These are phyloP conservation scores for Labrus mixtus DNA, from an alignment of 2,113 vertebrate genomes.

Conservation along the genomic window DNA sequence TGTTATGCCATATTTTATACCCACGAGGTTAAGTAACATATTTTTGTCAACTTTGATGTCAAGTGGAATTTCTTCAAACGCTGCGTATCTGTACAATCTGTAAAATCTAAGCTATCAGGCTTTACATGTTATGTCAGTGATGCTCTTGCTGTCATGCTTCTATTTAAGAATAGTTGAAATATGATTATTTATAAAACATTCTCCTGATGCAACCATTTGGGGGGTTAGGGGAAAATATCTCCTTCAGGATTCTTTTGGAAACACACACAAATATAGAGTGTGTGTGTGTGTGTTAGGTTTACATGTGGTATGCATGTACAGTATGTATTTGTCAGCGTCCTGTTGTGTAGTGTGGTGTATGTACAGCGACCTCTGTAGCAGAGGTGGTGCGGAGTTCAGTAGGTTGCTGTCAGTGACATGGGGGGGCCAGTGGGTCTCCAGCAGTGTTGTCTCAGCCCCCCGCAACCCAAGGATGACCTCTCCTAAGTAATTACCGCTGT, in stretches of 20 bases:
- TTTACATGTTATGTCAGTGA: too few relatives aligned
- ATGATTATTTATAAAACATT: too few relatives aligned
- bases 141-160: too few relatives aligned
- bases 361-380: constrained; percentile 52
- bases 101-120: too few relatives aligned
- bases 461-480: constrained; percentile 68
- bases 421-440: constrained; percentile 17
- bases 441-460: constrained; percentile 36
- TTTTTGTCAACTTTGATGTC: too few relatives aligned
- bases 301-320: constrained; percentile 17
- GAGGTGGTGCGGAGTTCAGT: constrained; percentile 44
- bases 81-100: too few relatives aligned
- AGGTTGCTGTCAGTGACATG: constrained; percentile 67
- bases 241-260: background rate
- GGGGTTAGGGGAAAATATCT: background rate
- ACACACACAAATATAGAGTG: too few relatives aligned
- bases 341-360: constrained; percentile 26
- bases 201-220: too few relatives aligned
- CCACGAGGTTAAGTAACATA: too few relatives aligned
- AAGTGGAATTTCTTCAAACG: too few relatives aligned
- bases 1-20: too few relatives aligned
- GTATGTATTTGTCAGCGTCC: constrained; percentile 5
- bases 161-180: too few relatives aligned
- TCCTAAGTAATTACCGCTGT: constrained; percentile 76
- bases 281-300: constrained; percentile 16